Evolutionary conservation across 2,113 vertebrate species (phyloP).

Genomic region (Notarius quadriscutis): DNA sequence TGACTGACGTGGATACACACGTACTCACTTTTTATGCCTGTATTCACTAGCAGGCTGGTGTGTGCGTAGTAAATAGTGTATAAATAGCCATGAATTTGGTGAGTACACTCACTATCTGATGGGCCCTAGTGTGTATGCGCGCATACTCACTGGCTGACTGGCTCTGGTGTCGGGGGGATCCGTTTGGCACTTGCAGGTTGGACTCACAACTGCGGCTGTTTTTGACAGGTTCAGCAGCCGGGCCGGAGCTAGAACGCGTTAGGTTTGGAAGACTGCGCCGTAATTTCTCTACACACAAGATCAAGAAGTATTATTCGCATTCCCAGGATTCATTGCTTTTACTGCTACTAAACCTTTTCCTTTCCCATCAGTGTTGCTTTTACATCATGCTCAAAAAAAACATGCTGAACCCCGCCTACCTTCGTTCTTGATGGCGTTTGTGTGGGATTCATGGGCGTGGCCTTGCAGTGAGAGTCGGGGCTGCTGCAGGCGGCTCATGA

Average conservation of each 20-base stretch:
- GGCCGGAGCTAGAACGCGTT: slow-evolving; percentile 79
- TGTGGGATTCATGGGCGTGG: slow-evolving; percentile 86
- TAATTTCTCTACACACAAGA: background rate
- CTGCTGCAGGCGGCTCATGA: slow-evolving; percentile 93
- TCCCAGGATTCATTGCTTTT: background rate
- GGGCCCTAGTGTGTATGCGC: slow-evolving; percentile 6
- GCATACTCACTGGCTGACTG: slow-evolving; percentile 90
- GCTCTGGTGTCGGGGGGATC: slow-evolving; percentile 88
- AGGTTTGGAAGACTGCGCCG: slow-evolving; percentile 76
- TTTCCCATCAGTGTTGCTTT: background rate
- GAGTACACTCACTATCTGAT: slow-evolving; percentile 14
- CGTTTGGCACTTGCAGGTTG: slow-evolving; percentile 96
- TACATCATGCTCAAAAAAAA: background rate
- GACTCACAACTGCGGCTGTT: slow-evolving; percentile 94
- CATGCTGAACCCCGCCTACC: slow-evolving; percentile 70
- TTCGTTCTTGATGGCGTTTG: slow-evolving; percentile 92
- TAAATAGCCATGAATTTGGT: background rate
- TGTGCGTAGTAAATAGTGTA: background rate
- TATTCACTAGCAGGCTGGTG: background rate
- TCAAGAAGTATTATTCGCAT: background rate
- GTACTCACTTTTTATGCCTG: background rate
- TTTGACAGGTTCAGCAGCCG: slow-evolving; percentile 86
- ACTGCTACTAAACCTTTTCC: background rate
- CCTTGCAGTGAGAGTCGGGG: slow-evolving; percentile 95
- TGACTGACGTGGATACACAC: background rate